Conservation (phyloP, 2,113 vertebrate species). For the Phocoena sinus region DNA sequence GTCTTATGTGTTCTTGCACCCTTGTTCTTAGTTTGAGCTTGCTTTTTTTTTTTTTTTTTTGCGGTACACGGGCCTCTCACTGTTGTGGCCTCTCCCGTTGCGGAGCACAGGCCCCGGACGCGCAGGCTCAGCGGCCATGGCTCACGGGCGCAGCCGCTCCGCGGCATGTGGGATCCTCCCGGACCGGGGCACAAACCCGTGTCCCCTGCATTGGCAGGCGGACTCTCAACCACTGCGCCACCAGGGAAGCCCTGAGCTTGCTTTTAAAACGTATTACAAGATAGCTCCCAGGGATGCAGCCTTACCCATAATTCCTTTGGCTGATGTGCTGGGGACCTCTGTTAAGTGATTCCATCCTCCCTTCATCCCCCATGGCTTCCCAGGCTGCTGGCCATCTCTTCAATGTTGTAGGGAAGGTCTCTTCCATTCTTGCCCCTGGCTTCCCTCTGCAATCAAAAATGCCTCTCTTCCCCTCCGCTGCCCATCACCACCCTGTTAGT, state of each 20-base stretch:
- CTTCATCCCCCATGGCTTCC: background rate
- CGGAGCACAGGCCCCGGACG: too few species aligned
- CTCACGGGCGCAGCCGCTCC: too few species aligned
- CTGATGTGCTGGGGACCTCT: too few species aligned
- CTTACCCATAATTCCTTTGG: background rate
- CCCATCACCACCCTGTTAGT: background rate
- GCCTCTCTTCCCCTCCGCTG: rapidly evolving
- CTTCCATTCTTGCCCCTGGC: background rate
- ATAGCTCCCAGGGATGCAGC: background rate
- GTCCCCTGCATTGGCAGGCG: too few species aligned
- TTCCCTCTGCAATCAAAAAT: background rate
- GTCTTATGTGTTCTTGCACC: background rate
- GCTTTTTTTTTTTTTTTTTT: too few species aligned
- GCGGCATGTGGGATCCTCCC: too few species aligned
- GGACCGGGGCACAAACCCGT: too few species aligned
- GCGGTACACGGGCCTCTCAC: too few species aligned
- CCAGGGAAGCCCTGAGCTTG: too few species aligned
- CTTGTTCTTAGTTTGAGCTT: background rate
- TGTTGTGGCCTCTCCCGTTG: too few species aligned
- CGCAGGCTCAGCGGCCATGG: too few species aligned
- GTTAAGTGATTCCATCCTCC: background rate
- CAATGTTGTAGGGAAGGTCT: background rate
- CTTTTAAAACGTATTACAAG: background rate
- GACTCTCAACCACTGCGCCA: too few species aligned
- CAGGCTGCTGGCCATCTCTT: background rate